phyloP scores from a whole-genome alignment of 2,888 invertebrate species.

The Lasioglossum lativentre region DNA sequence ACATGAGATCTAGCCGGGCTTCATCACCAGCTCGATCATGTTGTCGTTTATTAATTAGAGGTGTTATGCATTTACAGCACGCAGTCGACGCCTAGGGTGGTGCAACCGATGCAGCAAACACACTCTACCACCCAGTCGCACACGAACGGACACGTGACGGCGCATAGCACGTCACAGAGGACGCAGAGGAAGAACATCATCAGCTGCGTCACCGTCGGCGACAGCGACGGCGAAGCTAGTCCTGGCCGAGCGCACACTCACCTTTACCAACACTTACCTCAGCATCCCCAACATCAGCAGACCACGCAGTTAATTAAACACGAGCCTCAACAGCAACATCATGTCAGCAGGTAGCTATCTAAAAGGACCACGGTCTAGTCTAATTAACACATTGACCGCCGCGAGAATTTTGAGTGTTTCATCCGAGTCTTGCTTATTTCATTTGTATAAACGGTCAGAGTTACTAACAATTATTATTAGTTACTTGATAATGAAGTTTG shows the following conservation, averaged over 20 bases:
- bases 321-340: slow-evolving; percentile 85
- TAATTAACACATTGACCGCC: neutral
- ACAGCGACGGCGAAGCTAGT: slow-evolving; percentile 90
- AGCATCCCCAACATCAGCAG: slow-evolving; percentile 81
- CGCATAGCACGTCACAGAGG: slow-evolving; percentile 74
- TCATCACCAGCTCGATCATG: neutral
- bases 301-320: slow-evolving; percentile 86
- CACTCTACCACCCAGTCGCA: slow-evolving; percentile 77
- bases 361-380: neutral
- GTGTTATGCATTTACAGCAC: slow-evolving; percentile 72
- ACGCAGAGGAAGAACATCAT: slow-evolving; percentile 90
- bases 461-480: too few species aligned
- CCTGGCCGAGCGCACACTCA: slow-evolving; percentile 85
- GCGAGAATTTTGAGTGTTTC: neutral
- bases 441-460: too few species aligned
- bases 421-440: neutral
- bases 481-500: too few species aligned
- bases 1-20: neutral
- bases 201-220: slow-evolving; percentile 92
- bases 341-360: slow-evolving; percentile 76
- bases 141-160: slow-evolving; percentile 65
- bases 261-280: slow-evolving; percentile 77
- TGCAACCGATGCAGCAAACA: slow-evolving; percentile 77
- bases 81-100: slow-evolving; percentile 80
- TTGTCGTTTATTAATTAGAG: neutral